Percentiles rank a stretch among this genome's conserved stretches.
Evolutionary conservation across 2,113 vertebrate genomes (phyloP).

Genomic region (Pelodiscus sinensis): DNA sequence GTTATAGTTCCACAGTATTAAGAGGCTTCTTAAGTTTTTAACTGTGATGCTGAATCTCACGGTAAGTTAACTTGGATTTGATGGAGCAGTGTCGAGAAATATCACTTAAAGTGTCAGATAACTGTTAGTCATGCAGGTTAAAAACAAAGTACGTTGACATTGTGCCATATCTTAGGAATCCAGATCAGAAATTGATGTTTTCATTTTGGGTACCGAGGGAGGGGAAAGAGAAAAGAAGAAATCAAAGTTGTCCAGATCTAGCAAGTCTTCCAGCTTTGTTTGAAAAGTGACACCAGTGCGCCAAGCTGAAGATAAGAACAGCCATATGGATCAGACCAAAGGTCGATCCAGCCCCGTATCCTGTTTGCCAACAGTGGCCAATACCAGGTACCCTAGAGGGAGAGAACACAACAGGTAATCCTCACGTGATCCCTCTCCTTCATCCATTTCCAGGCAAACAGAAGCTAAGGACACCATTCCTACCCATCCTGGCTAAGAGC

Average conservation of each 20-base stretch:
- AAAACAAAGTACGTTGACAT: slow-evolving; percentile 63
- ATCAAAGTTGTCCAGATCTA: slow-evolving; percentile 48
- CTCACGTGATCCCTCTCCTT: too few relatives aligned
- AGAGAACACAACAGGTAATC: too few relatives aligned
- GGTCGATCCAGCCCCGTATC: too few relatives aligned
- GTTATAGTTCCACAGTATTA: slow-evolving; percentile 31
- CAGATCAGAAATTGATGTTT: slow-evolving; percentile 63
- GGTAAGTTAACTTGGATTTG: slow-evolving; percentile 27
- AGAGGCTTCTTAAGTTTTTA: slow-evolving; percentile 20
- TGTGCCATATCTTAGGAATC: slow-evolving; percentile 38
- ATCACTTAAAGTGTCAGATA: slow-evolving; percentile 64
- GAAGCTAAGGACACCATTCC: too few relatives aligned
- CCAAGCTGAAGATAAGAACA: slow-evolving; percentile 1
- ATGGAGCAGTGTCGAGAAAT: slow-evolving; percentile 50
- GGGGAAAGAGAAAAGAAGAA: slow-evolving; percentile 42
- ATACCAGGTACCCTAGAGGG: too few relatives aligned
- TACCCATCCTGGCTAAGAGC: too few relatives aligned
- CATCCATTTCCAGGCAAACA: too few relatives aligned
- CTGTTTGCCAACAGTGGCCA: too few relatives aligned
- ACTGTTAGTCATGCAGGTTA: slow-evolving; percentile 56
- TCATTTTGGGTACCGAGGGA: slow-evolving; percentile 49
- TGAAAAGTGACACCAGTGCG: slow-evolving; percentile 50
- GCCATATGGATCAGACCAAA: too few relatives aligned
- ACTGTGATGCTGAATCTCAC: slow-evolving; percentile 24
- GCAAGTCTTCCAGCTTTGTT: slow-evolving; percentile 24